phyloP scores from a whole-genome alignment of 37 sponge, comb jelly and placozoan species.

The Ianthella basta region DNA sequence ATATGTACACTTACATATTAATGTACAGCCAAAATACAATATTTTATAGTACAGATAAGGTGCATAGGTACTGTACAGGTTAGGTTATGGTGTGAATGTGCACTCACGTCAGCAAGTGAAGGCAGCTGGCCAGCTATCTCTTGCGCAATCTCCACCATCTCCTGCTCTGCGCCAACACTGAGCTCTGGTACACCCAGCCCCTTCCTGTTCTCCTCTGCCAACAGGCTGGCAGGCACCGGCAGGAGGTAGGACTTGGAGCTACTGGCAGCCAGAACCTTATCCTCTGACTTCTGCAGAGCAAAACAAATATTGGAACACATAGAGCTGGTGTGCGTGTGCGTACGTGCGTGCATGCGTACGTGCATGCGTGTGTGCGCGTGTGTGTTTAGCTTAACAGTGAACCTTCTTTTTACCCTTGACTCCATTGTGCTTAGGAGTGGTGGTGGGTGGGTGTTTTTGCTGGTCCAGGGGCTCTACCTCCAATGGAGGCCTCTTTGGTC shows the following conservation, averaged over 20 bases:
- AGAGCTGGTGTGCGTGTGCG: no score
- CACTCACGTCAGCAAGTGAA: conserved; percentile 59
- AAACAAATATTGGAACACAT: no score
- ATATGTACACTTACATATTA: no score
- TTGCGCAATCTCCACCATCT: conserved; percentile 30
- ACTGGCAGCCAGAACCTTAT: not conserved
- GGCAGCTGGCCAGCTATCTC: conserved; percentile 61
- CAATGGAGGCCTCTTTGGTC: conserved; percentile 2
- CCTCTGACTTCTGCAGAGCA: not conserved
- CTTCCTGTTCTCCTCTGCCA: conserved; percentile 61
- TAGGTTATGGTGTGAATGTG: no score
- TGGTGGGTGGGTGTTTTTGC: not conserved
- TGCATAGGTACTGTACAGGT: not conserved
- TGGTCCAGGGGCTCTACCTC: conserved; percentile 2
- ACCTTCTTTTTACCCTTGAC: conserved; percentile 20
- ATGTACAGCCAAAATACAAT: no score
- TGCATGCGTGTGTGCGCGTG: not conserved
- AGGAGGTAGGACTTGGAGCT: conserved; percentile 27
- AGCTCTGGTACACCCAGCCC: conserved; percentile 86
- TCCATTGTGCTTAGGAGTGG: conserved; percentile 39
- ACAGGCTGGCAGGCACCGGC: not conserved
- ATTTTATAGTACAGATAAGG: no score
- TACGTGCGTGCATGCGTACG: not conserved
- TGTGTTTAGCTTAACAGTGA: no score
- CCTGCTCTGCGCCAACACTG: conserved; percentile 33